A percentile compares a stretch with the other conserved stretches of the same genome.
These are phyloP conservation scores for Zaprionus ghesquierei DNA, from an alignment of 1,140 invertebrate genomes.

Conservation along the genomic window DNA sequence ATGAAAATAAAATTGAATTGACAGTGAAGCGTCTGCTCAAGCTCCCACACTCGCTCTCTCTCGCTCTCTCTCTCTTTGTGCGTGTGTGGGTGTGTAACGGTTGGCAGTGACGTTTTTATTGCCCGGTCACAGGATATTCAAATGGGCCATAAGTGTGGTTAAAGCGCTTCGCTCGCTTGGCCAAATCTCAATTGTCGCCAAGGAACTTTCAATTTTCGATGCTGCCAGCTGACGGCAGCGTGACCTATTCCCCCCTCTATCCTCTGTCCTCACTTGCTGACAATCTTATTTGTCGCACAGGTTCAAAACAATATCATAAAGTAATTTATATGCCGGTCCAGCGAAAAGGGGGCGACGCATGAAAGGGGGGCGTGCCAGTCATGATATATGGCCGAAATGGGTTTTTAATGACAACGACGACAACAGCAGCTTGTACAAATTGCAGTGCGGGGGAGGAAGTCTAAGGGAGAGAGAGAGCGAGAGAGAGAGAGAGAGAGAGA, in stretches of 20 bases:
- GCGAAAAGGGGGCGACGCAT: not conserved
- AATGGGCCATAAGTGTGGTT: conserved; percentile 79
- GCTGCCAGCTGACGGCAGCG: conserved; percentile 72
- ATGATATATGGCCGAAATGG: conserved; percentile 79
- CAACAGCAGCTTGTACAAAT: conserved; percentile 80
- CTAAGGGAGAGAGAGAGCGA: not conserved
- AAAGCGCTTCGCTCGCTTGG: conserved; percentile 69
- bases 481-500: not conserved
- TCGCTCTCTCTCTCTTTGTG: not conserved
- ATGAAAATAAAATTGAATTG: conserved; percentile 83
- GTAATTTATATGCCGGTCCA: conserved; percentile 72
- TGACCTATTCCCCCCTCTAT: conserved; percentile 45
- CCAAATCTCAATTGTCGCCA: conserved; percentile 63
- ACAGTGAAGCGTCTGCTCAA: conserved; percentile 64
- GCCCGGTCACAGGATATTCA: conserved; percentile 79
- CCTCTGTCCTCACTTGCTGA: conserved; percentile 29
- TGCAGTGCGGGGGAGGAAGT: conserved; percentile 33
- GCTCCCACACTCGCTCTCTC: not conserved
- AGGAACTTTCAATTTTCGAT: conserved; percentile 76
- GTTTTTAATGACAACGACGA: conserved; percentile 81
- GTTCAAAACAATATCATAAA: conserved; percentile 81
- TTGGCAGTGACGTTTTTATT: conserved; percentile 81
- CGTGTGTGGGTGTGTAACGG: conserved; percentile 35
- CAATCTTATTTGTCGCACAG: conserved; percentile 79
- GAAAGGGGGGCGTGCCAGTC: conserved; percentile 30